Evolutionary conservation across 2,888 invertebrate species (phyloP), one percentile per base, ranked within the genome.

Genomic region (Lathronympha strigana): DNA sequence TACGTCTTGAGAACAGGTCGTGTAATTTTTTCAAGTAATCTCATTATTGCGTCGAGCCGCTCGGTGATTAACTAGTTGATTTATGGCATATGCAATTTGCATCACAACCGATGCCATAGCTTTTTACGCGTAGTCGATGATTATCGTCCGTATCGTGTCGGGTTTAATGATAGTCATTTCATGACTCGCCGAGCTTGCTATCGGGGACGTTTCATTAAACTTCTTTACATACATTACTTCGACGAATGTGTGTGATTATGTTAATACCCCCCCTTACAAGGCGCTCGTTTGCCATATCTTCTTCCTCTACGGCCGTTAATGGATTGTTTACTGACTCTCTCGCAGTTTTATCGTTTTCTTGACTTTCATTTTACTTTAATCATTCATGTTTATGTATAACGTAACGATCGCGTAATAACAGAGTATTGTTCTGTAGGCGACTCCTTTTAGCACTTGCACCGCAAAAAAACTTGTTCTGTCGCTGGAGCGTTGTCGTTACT

Each of bases 91-190:
- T 87, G 89, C 90, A 90, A 91, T 91, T 92, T 90, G 86, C 90
- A 90, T 90, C 89, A 81, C 80, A 83, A 81, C 81, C 80, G 83
- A 86, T 85, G 86, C 83, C 80, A 85, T 87, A 82, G 87, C 86
- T 91, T 90, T 90, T 90, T 90, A 86, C 90, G 78, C 81, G 82
- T 73, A 85, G 79, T 80, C 84, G 87, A 88, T 90, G 86, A 90
- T 90, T 90, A 91, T 90, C 89, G 86, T 87, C 85, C 87, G 88
- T 89, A 90, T 90, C 90, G 91, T 88, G 90, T 90, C 87, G 87
- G 83, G 76, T 81, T 86, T 92, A 92, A 92, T 92, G 87, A 90
- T 89, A 86, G 90, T 91, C 84, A 90, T 90, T 90, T 88, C 87
- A 88, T 86, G 88, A 88, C 84, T 86, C 87, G 87, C 81, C 88